Base-by-base conservation (phyloP, 2,113 vertebrate genomes). In the Prolemur simus region DNA sequence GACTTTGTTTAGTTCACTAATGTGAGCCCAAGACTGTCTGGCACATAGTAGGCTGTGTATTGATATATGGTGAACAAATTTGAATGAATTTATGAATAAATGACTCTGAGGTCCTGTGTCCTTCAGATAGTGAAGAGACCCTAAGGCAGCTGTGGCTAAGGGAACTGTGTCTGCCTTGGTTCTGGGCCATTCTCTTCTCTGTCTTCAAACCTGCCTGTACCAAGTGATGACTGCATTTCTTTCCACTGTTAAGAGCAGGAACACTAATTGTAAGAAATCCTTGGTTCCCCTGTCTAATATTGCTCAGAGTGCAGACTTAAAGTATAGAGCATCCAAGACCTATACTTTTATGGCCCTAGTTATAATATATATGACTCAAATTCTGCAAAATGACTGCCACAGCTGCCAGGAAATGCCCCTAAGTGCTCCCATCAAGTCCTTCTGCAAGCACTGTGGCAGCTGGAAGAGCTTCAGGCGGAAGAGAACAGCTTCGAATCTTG, bases 281-380 rank as follows among this genome's bases (percentile, higher is more conserved):
- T 89, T 87, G 60, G 34, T 91, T 82, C 63, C 27, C 32, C 21
- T 56, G 20, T 54, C 37, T 87, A 52, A 94, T 95, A 94, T 73
- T 39, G 63, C 88, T 92, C 85, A 83, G 91, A 86, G 80, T 56
- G 49, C 68, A 83, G 49, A 60, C 56, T 95, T 94, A 58, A 96
- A 86, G 87, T 69, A 49, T 15, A 89, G 27, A 37, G 42, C 29
- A 80, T 71, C 39, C 13, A 92, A 83, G 83, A 91, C 73, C 47
- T 47, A 39, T 54, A 45, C 60, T 97, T 96, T 94, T 91, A 87
- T 94, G 97, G n/a, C 80, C 87, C 73, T 97, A 8, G 45, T 86
- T 96, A 81, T 34, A 91, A 89, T 74, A 69, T 27, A 82, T 54
- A n/a, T 95, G 60, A 56, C 54, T 82, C 39, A 58, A 52, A 71